Conservation (phyloP, 2,797 vertebrate genomes). For the Sphenodon punctatus region DNA sequence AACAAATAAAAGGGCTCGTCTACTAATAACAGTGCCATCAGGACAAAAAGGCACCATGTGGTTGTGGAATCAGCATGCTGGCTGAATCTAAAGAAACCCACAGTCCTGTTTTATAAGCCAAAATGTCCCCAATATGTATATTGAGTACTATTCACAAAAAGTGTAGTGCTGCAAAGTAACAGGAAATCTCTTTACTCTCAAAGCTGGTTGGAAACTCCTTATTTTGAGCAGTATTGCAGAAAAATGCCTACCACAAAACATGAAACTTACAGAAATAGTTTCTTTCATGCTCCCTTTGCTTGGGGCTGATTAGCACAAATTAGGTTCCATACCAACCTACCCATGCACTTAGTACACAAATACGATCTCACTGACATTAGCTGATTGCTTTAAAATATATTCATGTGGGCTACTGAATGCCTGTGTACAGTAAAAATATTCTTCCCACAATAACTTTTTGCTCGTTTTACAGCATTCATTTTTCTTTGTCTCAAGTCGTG, state of each 20-base stretch:
- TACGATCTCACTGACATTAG: neutral
- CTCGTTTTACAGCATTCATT: neutral
- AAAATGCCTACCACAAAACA: neutral
- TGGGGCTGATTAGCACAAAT: slow-evolving; percentile 18
- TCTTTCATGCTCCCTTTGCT: slow-evolving; percentile 13
- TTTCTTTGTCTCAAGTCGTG: neutral
- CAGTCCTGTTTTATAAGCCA: neutral
- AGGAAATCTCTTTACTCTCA: neutral
- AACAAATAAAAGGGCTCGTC: no score
- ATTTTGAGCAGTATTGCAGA: neutral
- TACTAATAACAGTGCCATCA: no score
- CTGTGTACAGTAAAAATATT: neutral
- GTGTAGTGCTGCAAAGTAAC: neutral
- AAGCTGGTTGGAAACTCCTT: neutral
- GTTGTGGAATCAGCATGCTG: no score
- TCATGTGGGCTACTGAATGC: neutral
- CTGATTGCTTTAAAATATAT: slow-evolving; percentile 18
- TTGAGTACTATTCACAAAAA: neutral
- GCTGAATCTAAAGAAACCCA: neutral
- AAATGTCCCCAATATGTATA: neutral
- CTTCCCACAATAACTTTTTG: slow-evolving; percentile 10
- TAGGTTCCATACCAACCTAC: neutral
- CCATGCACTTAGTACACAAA: neutral
- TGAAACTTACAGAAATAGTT: neutral
- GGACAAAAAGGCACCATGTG: no score